phyloP scores from a whole-genome alignment of 2,113 vertebrate genomes.

The Nipponia nippon region DNA sequence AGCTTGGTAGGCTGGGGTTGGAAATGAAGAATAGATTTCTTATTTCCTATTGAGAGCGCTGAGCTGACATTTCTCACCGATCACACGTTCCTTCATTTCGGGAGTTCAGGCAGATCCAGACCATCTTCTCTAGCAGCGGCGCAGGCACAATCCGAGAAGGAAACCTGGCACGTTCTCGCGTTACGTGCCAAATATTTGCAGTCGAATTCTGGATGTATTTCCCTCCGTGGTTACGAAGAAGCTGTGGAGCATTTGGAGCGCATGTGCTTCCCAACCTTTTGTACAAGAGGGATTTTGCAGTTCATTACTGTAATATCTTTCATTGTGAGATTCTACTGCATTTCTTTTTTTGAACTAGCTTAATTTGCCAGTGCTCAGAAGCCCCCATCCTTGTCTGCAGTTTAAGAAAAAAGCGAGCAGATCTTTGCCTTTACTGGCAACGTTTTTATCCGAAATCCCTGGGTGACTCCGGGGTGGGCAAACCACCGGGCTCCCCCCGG shows the following conservation, averaged over 20 bases:
- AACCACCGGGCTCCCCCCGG: not conserved
- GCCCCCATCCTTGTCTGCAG: not conserved
- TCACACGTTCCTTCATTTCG: not conserved
- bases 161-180: not conserved
- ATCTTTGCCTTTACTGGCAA: not conserved
- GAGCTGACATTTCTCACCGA: not conserved
- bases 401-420: not conserved
- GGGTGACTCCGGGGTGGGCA: not conserved
- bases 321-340: not conserved
- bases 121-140: not conserved
- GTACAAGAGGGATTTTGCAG: not conserved
- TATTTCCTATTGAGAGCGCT: not conserved
- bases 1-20: not conserved
- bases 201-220: not conserved
- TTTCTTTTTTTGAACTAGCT: not conserved
- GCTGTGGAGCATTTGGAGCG: not conserved
- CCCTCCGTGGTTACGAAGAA: not conserved
- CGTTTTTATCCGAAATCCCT: not conserved
- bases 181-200: not conserved
- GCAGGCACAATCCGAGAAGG: accelerated
- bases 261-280: not conserved
- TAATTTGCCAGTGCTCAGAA: not conserved
- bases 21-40: not conserved
- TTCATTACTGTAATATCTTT: not conserved
- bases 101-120: not conserved